These are phyloP conservation scores for Drosophila acutilabella DNA, from an alignment of 2,888 invertebrate genomes.

Conservation along the genomic window DNA sequence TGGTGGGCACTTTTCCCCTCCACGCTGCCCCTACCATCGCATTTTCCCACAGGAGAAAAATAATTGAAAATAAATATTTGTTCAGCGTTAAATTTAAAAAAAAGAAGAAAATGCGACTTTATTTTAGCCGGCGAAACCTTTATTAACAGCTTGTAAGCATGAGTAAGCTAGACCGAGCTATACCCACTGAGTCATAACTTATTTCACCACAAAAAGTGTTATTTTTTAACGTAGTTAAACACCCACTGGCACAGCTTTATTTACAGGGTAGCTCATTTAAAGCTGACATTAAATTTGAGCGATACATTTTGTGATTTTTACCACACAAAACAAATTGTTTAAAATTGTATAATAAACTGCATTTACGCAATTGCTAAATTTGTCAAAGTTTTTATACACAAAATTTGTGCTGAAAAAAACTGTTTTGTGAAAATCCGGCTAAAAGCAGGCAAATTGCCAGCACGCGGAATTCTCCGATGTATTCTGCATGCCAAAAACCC, in stretches of 20 bases:
- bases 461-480: slow-evolving; percentile 51
- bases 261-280: background rate
- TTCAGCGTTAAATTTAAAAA: slow-evolving; percentile 23
- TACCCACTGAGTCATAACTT: background rate
- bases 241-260: background rate
- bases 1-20: background rate
- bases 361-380: slow-evolving; percentile 67
- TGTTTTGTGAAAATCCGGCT: slow-evolving; percentile 7
- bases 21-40: background rate
- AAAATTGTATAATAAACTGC: slow-evolving; percentile 32
- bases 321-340: slow-evolving; percentile 14
- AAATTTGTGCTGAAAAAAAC: slow-evolving; percentile 44
- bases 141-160: background rate
- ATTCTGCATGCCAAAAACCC: slow-evolving; percentile 53
- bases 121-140: slow-evolving; percentile 11
- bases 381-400: slow-evolving; percentile 33
- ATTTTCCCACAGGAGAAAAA: slow-evolving; percentile 19
- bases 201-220: background rate
- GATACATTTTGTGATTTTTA: slow-evolving; percentile 2
- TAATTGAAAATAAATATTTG: slow-evolving; percentile 63
- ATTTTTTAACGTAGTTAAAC: background rate
- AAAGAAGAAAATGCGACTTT: slow-evolving; percentile 22
- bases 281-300: slow-evolving; percentile 20
- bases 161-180: background rate
- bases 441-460: slow-evolving; percentile 38